A percentile compares a stretch with the other conserved stretches of the same genome.
phyloP scores from a whole-genome alignment of 2,113 vertebrate genomes.

The Syngnathus floridae region DNA sequence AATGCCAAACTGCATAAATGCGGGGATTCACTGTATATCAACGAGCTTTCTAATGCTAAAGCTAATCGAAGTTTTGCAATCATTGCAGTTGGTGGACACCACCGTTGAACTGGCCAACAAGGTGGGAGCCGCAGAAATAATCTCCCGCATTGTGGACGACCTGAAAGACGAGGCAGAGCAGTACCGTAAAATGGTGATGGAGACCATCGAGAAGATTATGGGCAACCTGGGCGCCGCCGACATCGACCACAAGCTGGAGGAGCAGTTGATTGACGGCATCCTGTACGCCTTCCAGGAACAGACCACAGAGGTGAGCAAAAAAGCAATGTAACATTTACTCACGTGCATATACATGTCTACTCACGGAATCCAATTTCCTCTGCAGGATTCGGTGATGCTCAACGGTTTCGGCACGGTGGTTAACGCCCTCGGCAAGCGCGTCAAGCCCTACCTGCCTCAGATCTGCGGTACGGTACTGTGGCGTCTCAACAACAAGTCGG shows the following conservation, averaged over 20 bases:
- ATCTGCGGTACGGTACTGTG: conserved; percentile 98
- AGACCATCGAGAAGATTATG: conserved; percentile 99
- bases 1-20: not conserved
- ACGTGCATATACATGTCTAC: not conserved
- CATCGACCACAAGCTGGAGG: conserved; percentile 97
- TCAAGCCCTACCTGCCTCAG: conserved; percentile 96
- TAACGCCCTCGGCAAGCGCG: conserved; percentile 94
- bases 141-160: conserved; percentile 96
- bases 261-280: conserved; percentile 96
- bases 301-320: conserved; percentile 84
- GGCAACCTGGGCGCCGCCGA: conserved; percentile 95
- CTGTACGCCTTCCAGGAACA: conserved; percentile 98
- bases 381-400: conserved; percentile 95
- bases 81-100: conserved; percentile 88
- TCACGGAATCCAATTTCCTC: not conserved
- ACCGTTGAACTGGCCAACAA: conserved; percentile 98
- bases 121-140: conserved; percentile 97
- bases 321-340: not conserved
- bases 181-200: conserved; percentile 99
- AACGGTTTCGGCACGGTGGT: conserved; percentile 98
- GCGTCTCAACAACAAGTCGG: conserved; percentile 98
- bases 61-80: not conserved
- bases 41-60: not conserved
- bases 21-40: not conserved
- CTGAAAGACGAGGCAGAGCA: conserved; percentile 98